Percentiles rank a stretch among this genome's conserved stretches.
Conservation (phyloP, 2,888 invertebrate genomes). For the Diplazon laetatorius region DNA sequence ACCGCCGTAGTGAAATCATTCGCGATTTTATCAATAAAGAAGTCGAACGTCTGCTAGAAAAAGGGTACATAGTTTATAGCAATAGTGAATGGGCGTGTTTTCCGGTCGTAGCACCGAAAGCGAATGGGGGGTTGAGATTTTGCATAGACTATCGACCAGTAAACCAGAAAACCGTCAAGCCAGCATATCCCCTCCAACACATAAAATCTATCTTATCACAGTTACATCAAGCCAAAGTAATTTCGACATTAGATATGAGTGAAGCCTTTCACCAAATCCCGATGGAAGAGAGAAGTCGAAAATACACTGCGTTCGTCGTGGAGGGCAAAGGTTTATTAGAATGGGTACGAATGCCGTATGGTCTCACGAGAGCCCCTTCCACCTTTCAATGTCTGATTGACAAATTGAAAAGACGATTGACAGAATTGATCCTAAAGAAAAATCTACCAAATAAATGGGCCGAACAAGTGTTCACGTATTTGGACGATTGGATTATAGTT, state of each 20-base stretch:
- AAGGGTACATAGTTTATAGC: conserved; percentile 37
- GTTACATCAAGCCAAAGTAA: conserved; percentile 52
- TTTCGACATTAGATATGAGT: conserved; percentile 64
- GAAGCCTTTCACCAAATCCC: conserved; percentile 66
- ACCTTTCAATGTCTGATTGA: conserved; percentile 62
- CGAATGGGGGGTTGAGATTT: conserved; percentile 52
- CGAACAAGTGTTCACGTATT: conserved; percentile 52
- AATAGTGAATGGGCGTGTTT: conserved; percentile 57
- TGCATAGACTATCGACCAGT: conserved; percentile 53
- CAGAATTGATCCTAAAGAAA: conserved; percentile 37
- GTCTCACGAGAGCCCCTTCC: conserved; percentile 58
- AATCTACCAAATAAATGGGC: conserved; percentile 53
- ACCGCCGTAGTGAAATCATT: conserved; percentile 28
- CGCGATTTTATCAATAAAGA: conserved; percentile 38
- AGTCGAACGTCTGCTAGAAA: conserved; percentile 40
- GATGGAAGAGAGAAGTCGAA: conserved; percentile 48
- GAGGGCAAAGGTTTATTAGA: conserved; percentile 60
- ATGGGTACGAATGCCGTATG: conserved; percentile 61
- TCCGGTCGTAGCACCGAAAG: conserved; percentile 45
- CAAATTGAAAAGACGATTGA: conserved; percentile 37
- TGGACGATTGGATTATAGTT: conserved; percentile 58
- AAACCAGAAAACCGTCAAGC: conserved; percentile 50
- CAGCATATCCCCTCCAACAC: conserved; percentile 59
- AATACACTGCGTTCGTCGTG: conserved; percentile 61
- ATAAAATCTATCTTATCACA: conserved; percentile 50